A percentile compares a stretch with the other conserved stretches of the same genome.
phyloP scores from a whole-genome alignment of 2,888 invertebrate genomes.

The Synanthedon andrenaeformis region DNA sequence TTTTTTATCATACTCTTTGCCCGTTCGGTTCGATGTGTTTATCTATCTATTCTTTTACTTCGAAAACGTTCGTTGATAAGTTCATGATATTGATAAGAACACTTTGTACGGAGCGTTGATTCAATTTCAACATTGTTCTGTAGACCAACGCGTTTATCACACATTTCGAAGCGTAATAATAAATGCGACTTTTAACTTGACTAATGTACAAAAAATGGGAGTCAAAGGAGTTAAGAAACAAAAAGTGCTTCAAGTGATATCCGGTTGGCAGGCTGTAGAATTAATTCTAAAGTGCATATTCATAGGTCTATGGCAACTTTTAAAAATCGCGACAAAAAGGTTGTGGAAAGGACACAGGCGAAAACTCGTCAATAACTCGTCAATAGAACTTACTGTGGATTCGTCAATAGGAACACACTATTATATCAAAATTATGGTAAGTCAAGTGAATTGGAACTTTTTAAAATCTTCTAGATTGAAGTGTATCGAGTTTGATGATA shows the following conservation, averaged over 20 bases:
- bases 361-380: constrained; percentile 29
- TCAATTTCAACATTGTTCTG: constrained; percentile 21
- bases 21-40: no score
- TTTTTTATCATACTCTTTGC: no score
- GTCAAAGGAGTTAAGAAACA: constrained; percentile 36
- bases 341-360: constrained; percentile 54
- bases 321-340: constrained; percentile 38
- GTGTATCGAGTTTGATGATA: neutral
- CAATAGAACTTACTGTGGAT: constrained; percentile 51
- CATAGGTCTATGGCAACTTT: constrained; percentile 48
- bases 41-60: constrained; percentile 18
- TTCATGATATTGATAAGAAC: constrained; percentile 34
- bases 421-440: constrained; percentile 58
- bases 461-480: neutral
- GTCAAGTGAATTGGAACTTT: constrained; percentile 6
- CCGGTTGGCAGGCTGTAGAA: constrained; percentile 51
- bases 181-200: neutral
- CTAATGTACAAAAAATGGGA: neutral
- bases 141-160: constrained; percentile 34
- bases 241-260: constrained; percentile 39
- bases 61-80: constrained; percentile 11
- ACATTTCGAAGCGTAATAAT: constrained; percentile 9
- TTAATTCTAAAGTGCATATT: constrained; percentile 41
- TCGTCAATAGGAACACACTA: constrained; percentile 57
- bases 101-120: constrained; percentile 15